Percentiles rank a stretch among this genome's conserved stretches.
phyloP scores from a whole-genome alignment of 2,888 invertebrate species.

The Liposcelis brunnea region DNA sequence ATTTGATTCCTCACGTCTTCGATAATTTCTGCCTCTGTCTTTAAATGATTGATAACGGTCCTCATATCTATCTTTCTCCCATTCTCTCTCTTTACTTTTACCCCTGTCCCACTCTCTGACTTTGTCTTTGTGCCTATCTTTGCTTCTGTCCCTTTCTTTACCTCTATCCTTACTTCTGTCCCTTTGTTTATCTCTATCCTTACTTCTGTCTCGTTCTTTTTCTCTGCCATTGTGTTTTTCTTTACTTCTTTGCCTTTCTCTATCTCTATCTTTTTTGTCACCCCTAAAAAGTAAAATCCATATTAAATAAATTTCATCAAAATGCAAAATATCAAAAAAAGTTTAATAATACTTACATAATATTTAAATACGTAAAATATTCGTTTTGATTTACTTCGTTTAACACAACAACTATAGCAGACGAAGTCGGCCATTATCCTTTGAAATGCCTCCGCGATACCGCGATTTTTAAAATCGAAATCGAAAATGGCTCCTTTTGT shows the following conservation, averaged over 20 bases:
- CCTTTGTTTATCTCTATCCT: not conserved
- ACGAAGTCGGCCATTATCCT: too few species aligned
- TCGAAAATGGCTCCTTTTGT: too few species aligned
- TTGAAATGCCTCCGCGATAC: too few species aligned
- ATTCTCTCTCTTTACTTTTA: not conserved
- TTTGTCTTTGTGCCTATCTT: slow-evolving; percentile 2
- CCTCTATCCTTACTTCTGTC: slow-evolving; percentile 1
- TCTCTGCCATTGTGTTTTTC: slow-evolving; percentile 4
- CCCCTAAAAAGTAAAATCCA: slow-evolving; percentile 1
- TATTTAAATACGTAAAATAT: too few species aligned
- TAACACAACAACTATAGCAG: too few species aligned
- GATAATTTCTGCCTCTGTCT: too few species aligned
- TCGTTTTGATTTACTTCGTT: too few species aligned
- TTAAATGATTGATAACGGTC: too few species aligned
- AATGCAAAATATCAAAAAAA: not conserved
- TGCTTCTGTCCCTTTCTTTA: slow-evolving; percentile 2
- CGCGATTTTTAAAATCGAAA: too few species aligned
- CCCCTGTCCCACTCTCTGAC: slow-evolving; percentile 1
- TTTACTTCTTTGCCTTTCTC: not conserved
- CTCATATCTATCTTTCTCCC: too few species aligned
- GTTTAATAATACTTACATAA: too few species aligned
- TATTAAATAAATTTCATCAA: not conserved
- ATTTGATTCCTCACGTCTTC: too few species aligned
- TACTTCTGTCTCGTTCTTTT: slow-evolving; percentile 9
- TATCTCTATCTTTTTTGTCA: slow-evolving; percentile 2